Evolutionary conservation across 1,140 invertebrate species (phyloP), one percentile per base, ranked within the genome.

Genomic region (Semibalanus balanoides): DNA sequence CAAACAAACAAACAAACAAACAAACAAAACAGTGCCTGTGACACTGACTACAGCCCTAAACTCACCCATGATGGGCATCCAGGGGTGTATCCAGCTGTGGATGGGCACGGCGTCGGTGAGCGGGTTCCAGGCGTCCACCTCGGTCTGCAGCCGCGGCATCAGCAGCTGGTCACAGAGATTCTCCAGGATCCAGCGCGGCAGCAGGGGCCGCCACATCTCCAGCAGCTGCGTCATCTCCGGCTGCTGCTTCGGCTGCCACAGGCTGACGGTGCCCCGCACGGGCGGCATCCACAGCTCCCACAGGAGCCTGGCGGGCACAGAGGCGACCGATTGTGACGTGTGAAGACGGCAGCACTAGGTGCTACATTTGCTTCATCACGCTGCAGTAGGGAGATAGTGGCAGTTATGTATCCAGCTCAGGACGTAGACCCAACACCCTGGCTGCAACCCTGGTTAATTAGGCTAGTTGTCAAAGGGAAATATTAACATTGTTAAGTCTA

Each of bases 1-100:
- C n/a, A n/a, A n/a, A n/a, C n/a, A n/a, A n/a, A n/a, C n/a, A n/a
- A n/a, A n/a, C n/a, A n/a, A n/a, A n/a, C n/a, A n/a, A n/a, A n/a
- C n/a, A n/a, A n/a, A n/a, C n/a, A n/a, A n/a, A n/a, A n/a, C n/a
- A n/a, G n/a, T n/a, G n/a, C n/a, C n/a, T n/a, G n/a, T n/a, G n/a
- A n/a, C n/a, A n/a, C n/a, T n/a, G n/a, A n/a, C n/a, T n/a, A n/a
- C n/a, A n/a, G n/a, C n/a, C n/a, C n/a, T n/a, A n/a, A n/a, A 14
- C 51, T 64, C 5, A 88, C 90, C 88, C 83, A 95, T 87, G 30
- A 92, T 82, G 14, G 90, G 90, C 69, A 95, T 86, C 97, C 97
- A 99, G 0, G 97, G 97, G 84, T 97, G 91, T 76, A 98, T 89
- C 97, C 97, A 99, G 14, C 90, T 88, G 84, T 99, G 96, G 79